Evolutionary conservation across 1,140 invertebrate species (phyloP).

Genomic region (Plutomurus gul): DNA sequence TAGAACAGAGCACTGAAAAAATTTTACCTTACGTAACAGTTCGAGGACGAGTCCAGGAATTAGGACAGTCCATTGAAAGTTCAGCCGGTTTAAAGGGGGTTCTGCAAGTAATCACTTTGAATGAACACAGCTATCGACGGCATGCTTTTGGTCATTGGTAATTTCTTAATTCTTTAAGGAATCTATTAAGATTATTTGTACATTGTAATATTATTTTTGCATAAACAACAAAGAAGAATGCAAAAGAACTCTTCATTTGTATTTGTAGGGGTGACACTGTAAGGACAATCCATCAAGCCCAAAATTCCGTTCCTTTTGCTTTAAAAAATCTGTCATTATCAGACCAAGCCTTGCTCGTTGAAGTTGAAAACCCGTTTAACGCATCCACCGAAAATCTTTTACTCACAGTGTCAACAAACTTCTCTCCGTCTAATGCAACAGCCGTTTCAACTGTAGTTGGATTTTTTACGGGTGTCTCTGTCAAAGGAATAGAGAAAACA

Average conservation of each 20-base stretch:
- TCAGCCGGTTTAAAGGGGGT: conserved; percentile 44
- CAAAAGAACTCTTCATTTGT: neutral
- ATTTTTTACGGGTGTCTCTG: conserved; percentile 48
- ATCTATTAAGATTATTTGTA: neutral
- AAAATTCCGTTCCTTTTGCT: conserved; percentile 49
- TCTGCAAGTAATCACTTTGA: conserved; percentile 47
- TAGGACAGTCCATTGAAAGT: conserved; percentile 32
- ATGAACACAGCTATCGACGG: conserved; percentile 48
- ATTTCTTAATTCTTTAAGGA: neutral
- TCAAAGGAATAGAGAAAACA: conserved; percentile 46
- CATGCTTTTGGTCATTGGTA: conserved; percentile 50
- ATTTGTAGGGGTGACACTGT: conserved; percentile 47
- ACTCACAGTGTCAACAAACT: conserved; percentile 47
- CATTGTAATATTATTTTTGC: neutral
- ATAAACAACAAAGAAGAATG: too few species aligned
- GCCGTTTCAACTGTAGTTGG: conserved; percentile 48
- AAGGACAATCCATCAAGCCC: conserved; percentile 31
- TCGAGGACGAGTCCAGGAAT: conserved; percentile 37
- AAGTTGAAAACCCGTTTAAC: conserved; percentile 47
- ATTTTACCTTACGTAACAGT: conserved; percentile 45
- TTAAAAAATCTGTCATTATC: conserved; percentile 31
- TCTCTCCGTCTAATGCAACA: conserved; percentile 44
- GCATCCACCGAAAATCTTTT: conserved; percentile 41
- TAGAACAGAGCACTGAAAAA: conserved; percentile 16
- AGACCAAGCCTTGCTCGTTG: neutral